Percentiles rank a stretch among this genome's conserved stretches.
Evolutionary conservation across 2,888 invertebrate species (phyloP).

Genomic region (Athetis lepigone): DNA sequence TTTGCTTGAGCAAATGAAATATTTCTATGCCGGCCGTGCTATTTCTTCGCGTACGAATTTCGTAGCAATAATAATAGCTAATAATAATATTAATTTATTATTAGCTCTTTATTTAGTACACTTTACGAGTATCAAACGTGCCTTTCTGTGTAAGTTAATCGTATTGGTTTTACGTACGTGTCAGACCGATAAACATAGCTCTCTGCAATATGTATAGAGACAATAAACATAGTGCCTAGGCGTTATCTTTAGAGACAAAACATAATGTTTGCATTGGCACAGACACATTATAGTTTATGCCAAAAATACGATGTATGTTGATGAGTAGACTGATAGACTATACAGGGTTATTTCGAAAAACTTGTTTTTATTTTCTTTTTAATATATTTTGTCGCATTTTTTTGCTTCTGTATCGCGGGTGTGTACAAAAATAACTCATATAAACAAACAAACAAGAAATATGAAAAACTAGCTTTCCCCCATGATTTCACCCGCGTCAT

Average conservation of each 20-base stretch:
- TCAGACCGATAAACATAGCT: constrained; percentile 8
- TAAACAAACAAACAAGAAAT: no score
- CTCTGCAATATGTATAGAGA: background rate
- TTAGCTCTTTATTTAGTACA: constrained; percentile 15
- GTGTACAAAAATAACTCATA: no score
- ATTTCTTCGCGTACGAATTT: constrained; percentile 11
- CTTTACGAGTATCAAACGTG: constrained; percentile 36
- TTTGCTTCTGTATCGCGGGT: no score
- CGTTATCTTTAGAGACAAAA: constrained; percentile 14
- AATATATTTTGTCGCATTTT: no score
- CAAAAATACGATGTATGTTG: no score
- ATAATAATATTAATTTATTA: background rate
- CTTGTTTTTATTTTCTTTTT: no score
- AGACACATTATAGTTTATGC: no score
- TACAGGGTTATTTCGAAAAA: no score
- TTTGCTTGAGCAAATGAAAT: background rate
- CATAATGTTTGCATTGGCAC: background rate
- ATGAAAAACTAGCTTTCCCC: no score
- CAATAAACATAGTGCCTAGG: constrained; percentile 9
- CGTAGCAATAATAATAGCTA: no score
- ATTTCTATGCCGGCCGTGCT: background rate
- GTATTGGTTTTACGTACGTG: constrained; percentile 21
- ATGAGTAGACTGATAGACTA: no score
- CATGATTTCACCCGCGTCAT: no score
- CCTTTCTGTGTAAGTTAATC: constrained; percentile 24